Evolutionary conservation across 2,797 vertebrate species (phyloP).

Genomic region (Denticeps clupeoides): DNA sequence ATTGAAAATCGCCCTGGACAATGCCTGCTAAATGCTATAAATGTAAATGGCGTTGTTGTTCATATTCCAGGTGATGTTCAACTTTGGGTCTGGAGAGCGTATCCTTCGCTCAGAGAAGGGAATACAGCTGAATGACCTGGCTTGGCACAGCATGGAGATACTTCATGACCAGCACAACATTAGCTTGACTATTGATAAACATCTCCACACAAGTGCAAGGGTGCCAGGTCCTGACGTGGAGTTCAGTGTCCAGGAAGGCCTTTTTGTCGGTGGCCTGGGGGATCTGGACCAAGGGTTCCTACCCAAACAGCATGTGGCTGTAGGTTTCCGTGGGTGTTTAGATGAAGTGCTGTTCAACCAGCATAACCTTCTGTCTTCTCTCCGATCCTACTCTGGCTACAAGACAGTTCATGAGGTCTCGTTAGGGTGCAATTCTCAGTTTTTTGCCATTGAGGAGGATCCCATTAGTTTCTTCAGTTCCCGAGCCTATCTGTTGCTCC

Average conservation of each 20-base stretch:
- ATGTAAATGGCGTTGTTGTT: neutral
- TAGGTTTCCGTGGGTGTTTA: conserved; percentile 70
- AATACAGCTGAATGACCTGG: conserved; percentile 60
- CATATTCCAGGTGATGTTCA: conserved; percentile 63
- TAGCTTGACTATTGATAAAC: conserved; percentile 62
- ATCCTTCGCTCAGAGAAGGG: conserved; percentile 57
- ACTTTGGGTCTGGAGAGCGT: conserved; percentile 63
- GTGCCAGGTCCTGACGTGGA: conserved; percentile 57
- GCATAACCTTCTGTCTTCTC: conserved; percentile 62
- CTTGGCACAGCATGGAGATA: conserved; percentile 73
- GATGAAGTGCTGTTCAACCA: conserved; percentile 72
- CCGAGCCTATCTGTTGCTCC: conserved; percentile 69
- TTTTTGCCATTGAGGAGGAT: conserved; percentile 71
- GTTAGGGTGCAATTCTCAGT: conserved; percentile 71
- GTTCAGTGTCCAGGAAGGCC: conserved; percentile 62
- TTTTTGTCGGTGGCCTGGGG: conserved; percentile 63
- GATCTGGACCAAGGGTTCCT: conserved; percentile 57
- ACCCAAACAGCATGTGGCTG: conserved; percentile 7
- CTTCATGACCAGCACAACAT: conserved; percentile 51
- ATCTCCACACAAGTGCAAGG: conserved; percentile 39
- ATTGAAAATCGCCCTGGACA: no score
- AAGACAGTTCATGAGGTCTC: conserved; percentile 73
- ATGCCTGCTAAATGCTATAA: neutral
- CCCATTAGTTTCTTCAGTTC: conserved; percentile 80
- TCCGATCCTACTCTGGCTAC: conserved; percentile 66